Base-by-base conservation (phyloP, 1,140 invertebrate species). In the Pomacea maculata region DNA sequence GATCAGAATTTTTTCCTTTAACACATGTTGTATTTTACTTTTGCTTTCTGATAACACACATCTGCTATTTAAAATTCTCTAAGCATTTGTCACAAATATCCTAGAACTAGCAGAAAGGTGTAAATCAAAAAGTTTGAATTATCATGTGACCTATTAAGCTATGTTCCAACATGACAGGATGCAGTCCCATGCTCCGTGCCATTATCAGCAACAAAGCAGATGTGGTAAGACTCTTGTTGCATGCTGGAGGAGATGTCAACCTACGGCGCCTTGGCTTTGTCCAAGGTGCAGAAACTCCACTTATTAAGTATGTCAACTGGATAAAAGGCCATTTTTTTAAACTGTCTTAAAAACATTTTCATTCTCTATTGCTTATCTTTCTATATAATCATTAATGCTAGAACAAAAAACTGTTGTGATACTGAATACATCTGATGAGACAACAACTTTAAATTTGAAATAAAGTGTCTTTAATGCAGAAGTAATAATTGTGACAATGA, bases 211-310 rank as follows among this genome's bases (percentile, higher is more conserved):
- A 89, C 79, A 78, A 71, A 73, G 82, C 78, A 1, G 82, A 84
- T 12, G 79, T 87, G 12, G 86, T 82, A 21, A 76, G 83, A 63
- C 71, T 87, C 11, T 72, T 90, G 25, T 85, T 90, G 55, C 84
- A 86, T 73, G 86, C 83, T 34, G 86, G 88, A 14, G 88, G 86
- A 45, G 87, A 90, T 80, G 88, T 90, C 10, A 90, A 90, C 80
- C 82, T 87, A 63, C 73, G 86, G n/a, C 82, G 81, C 34, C 75
- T 88, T 9, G 85, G 85, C 2, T 72, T 84, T 25, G 80, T 82
- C 45, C 34, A 83, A 34, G 85, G 82, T 1, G 85, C 83, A 55
- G 89, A 89, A 80, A 87, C 89, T 21, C 87, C 88, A 52, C 85
- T 90, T 8, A 90, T 89, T 52, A 89, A 88, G 89, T 90, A 84